Evolutionary conservation across 2,113 vertebrate genomes (phyloP), one percentile per base, ranked within the genome.

Genomic region (Chloropsis cyanopogon): DNA sequence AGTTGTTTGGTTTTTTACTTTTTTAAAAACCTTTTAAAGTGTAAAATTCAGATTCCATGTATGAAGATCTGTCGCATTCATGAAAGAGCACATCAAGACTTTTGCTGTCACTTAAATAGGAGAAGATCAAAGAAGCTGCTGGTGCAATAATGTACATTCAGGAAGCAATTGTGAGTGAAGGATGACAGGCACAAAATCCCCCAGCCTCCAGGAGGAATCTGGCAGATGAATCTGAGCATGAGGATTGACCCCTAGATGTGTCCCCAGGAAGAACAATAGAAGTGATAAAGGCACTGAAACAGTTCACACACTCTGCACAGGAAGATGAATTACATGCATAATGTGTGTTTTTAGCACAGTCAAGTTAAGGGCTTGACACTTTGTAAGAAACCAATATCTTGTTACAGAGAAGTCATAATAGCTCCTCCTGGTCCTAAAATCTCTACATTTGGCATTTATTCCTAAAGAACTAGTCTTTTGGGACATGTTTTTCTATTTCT

Each of bases 401-500:
- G 42, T 86, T 86, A 59, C 2, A 3, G 26, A 83, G 63, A 88
- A 90, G 54, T 73, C 57, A 13, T 90, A 85, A 77, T 57, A 79
- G 46, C 33, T 86, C 79, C 64, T 95, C 24, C 35, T 78, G 42
- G 50, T 81, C 64, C 88, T 88, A 73, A 92, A 94, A 86, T 61
- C 54, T 83, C 63, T 57, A 65, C 79, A 86, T 92, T 64, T 95
- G 88, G 41, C 42, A 86, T 69, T 93, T 95, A 92, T 81, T 94
- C 86, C 57, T 64, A 39, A 78, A 91, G 83, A 94, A 75, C 15
- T 68, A 9, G 64, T 88, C 80, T 49, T 84, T 23, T 53, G 91
- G 56, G 91, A 70, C 8, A 0, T 35, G 8, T 41, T 29, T 83
- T 91, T 86, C 76, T 93, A 63, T 69, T 94, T 79, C 47, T 73